These are phyloP conservation scores for Oreochromis mossambicus DNA, from an alignment of 2,797 vertebrate species.

Conservation along the genomic window DNA sequence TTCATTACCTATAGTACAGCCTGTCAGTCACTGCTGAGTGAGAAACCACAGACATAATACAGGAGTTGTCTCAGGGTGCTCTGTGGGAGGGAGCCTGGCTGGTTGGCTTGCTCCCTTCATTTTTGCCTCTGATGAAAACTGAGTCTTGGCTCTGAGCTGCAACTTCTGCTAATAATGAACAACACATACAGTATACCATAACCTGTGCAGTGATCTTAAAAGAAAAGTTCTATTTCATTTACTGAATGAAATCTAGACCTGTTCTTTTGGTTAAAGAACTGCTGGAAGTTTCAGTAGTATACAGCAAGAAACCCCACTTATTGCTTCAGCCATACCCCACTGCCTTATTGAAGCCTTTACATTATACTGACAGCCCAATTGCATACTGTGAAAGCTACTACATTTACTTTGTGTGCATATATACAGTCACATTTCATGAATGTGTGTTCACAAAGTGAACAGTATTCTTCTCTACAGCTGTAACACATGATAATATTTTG, in stretches of 20 bases:
- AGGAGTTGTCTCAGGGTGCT: not conserved
- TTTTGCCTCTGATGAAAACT: conserved; percentile 20
- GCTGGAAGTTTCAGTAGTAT: not conserved
- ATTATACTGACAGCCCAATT: not conserved
- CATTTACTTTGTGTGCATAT: not conserved
- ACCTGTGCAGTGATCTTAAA: conserved; percentile 12
- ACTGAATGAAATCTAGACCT: conserved; percentile 18
- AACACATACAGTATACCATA: conserved; percentile 5
- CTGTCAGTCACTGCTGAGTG: conserved; percentile 10
- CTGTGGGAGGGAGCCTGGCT: not conserved
- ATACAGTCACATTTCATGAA: not conserved
- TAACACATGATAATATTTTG: conserved; percentile 27
- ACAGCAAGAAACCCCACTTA: not conserved
- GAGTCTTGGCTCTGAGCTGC: conserved; percentile 16
- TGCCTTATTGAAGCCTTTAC: not conserved
- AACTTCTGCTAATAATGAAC: conserved; percentile 5
- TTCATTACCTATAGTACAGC: not conserved
- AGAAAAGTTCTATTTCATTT: conserved; percentile 12
- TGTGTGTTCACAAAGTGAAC: not conserved
- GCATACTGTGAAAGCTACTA: not conserved
- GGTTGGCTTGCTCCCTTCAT: not conserved
- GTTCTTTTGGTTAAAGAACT: not conserved
- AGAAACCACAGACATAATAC: conserved; percentile 12
- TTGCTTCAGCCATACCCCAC: not conserved
- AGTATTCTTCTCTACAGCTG: not conserved